Percentiles rank a stretch among this genome's conserved stretches.
Conservation (phyloP, 1,140 invertebrate species). For the Drosophila lowei region DNA sequence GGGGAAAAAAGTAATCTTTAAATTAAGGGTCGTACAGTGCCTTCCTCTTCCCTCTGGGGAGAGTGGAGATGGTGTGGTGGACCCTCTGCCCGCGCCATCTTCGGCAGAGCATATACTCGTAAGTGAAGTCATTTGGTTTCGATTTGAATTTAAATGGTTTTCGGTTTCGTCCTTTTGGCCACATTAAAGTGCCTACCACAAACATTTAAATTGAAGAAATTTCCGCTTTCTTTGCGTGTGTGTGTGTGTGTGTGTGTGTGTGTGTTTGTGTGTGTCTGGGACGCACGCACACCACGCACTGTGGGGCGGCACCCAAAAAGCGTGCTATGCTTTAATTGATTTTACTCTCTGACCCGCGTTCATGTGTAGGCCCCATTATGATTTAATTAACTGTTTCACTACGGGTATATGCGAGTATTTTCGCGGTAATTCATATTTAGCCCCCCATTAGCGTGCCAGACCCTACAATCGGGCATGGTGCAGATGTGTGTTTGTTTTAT, state of each 20-base stretch:
- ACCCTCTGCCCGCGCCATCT: slow-evolving; percentile 9
- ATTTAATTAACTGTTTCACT: slow-evolving; percentile 77
- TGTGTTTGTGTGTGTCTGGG: not conserved
- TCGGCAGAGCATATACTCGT: slow-evolving; percentile 36
- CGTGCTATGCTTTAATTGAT: slow-evolving; percentile 66
- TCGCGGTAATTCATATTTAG: slow-evolving; percentile 78
- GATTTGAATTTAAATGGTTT: slow-evolving; percentile 75
- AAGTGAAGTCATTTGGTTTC: slow-evolving; percentile 72
- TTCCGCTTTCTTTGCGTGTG: not conserved
- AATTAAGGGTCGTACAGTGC: slow-evolving; percentile 60
- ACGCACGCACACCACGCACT: slow-evolving; percentile 9
- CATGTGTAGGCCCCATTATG: slow-evolving; percentile 74
- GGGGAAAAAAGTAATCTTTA: slow-evolving; percentile 73
- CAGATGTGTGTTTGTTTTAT: slow-evolving; percentile 66
- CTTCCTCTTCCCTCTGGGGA: slow-evolving; percentile 13
- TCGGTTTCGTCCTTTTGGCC: slow-evolving; percentile 23
- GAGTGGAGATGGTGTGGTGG: not conserved
- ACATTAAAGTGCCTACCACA: slow-evolving; percentile 71
- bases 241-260: not conserved
- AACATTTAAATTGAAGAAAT: slow-evolving; percentile 20
- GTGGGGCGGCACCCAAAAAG: slow-evolving; percentile 24
- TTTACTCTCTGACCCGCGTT: slow-evolving; percentile 33
- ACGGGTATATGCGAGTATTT: slow-evolving; percentile 43
- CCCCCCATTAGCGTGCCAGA: slow-evolving; percentile 38
- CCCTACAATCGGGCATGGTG: slow-evolving; percentile 4